Conservation (phyloP, 23 tunicate genomes). For the Styela plicata region DNA sequence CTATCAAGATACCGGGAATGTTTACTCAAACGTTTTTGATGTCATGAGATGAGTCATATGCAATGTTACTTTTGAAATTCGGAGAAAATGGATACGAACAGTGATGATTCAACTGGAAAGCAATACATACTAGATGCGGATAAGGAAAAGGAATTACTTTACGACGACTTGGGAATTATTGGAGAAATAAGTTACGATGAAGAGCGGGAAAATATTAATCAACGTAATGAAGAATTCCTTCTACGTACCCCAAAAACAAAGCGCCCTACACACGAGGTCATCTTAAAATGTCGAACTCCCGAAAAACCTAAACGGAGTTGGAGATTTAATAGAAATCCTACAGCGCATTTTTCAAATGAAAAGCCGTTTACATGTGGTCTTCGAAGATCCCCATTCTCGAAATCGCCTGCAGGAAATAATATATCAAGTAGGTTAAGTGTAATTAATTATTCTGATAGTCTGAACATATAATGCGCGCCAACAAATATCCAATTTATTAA, state of each 20-base stretch:
- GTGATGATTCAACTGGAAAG: slow-evolving; percentile 33
- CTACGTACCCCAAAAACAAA: slow-evolving; percentile 18
- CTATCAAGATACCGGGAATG: too few species aligned
- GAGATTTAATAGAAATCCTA: not conserved
- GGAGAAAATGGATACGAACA: too few species aligned
- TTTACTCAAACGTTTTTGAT: too few species aligned
- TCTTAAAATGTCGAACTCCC: slow-evolving; percentile 20
- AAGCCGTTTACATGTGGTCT: not conserved
- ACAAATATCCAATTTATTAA: too few species aligned
- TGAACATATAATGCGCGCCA: too few species aligned
- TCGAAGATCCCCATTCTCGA: not conserved
- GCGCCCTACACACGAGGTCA: slow-evolving; percentile 10
- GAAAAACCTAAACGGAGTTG: slow-evolving; percentile 1
- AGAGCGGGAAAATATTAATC: not conserved
- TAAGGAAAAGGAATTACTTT: slow-evolving; percentile 50
- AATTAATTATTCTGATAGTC: not conserved
- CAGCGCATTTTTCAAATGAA: not conserved
- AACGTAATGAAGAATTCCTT: not conserved
- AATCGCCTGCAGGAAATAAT: not conserved
- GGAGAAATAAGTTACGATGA: slow-evolving; percentile 60
- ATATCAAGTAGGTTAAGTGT: not conserved
- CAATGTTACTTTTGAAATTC: too few species aligned
- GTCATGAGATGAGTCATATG: too few species aligned
- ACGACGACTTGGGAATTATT: slow-evolving; percentile 85
- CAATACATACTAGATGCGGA: slow-evolving; percentile 54